Percentiles rank a stretch among this genome's conserved stretches.
These are phyloP conservation scores for Seriola rivoliana DNA, from an alignment of 2,113 vertebrate species.

Conservation along the genomic window DNA sequence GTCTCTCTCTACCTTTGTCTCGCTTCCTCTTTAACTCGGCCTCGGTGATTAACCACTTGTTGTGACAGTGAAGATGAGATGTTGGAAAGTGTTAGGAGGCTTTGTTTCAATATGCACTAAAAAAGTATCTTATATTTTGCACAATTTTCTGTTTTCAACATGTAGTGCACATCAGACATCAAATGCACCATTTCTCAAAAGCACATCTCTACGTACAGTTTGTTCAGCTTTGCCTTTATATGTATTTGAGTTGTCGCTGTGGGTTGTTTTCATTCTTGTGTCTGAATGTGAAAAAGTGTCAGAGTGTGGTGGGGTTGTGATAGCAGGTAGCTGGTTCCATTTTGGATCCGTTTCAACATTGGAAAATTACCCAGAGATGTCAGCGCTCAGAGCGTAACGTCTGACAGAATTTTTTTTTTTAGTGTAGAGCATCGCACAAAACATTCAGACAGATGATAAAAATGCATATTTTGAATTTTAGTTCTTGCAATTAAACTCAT, in stretches of 20 bases:
- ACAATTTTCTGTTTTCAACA: neutral
- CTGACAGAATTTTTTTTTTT: neutral
- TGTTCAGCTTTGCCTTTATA: too few relatives aligned
- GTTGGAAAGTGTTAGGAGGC: neutral
- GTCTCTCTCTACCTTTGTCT: neutral
- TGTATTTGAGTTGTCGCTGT: too few relatives aligned
- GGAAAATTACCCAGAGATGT: conserved; percentile 35
- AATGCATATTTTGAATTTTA: too few relatives aligned
- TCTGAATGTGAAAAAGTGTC: neutral
- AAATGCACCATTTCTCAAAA: too few relatives aligned
- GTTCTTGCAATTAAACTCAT: too few relatives aligned
- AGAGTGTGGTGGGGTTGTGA: neutral
- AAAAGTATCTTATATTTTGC: too few relatives aligned
- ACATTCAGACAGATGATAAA: too few relatives aligned
- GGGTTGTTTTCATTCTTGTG: too few relatives aligned
- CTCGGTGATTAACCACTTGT: neutral
- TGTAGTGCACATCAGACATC: neutral
- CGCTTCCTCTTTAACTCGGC: neutral
- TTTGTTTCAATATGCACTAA: neutral
- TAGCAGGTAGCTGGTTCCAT: conserved; percentile 1
- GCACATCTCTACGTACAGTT: too few relatives aligned
- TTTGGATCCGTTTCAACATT: conserved; percentile 25
- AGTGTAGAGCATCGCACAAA: too few relatives aligned
- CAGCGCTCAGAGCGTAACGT: neutral
- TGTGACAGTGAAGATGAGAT: neutral